Evolutionary conservation across 2,113 vertebrate species (phyloP), one percentile per base, ranked within the genome.

Genomic region (Symphodus melops): DNA sequence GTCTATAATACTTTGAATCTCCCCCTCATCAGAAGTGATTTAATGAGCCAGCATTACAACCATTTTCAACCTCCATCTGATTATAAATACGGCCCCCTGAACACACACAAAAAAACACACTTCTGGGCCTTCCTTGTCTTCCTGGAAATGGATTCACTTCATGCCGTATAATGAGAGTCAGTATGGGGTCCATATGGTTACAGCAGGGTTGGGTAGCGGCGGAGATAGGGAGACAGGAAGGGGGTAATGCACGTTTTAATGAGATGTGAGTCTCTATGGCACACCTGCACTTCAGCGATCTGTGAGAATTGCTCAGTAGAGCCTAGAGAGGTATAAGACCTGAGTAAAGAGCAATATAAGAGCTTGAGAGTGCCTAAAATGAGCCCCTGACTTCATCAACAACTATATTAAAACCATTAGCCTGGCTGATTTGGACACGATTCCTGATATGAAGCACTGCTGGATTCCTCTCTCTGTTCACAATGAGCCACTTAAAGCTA

Each of bases 181-280:
- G 91, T 92, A 89, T 93, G 92, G 68, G 89, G 92, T 85, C 91
- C 94, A 92, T 94, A 94, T 92, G 92, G 90, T 88, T 91, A 72
- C 85, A 73, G 83, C 77, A 66, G 78, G 83, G 77, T 51, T 82
- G 77, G 77, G 62, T 60, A 58, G 69, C 75, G 75, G 68, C 21
- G 3, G 61, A 73, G 87, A 80, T 57, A n/a, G 62, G 41, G 57
- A 81, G 86, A 68, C 66, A 54, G 75, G 70, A 76, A 77, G 84
- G 84, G 74, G 83, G 82, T 86, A 80, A 90, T 88, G 71, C 89
- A 85, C 52, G 66, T 91, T 93, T 93, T 93, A 92, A 93, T 94
- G 90, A 94, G 91, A 91, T 80, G 74, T 79, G 72, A 83, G 85
- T 84, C 84, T 87, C 85, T 83, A 74, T 64, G 81, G 81, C 77